Evolutionary conservation across 2,113 vertebrate genomes (phyloP), one percentile per base, ranked within the genome.

Genomic region (Urocolius indicus): DNA sequence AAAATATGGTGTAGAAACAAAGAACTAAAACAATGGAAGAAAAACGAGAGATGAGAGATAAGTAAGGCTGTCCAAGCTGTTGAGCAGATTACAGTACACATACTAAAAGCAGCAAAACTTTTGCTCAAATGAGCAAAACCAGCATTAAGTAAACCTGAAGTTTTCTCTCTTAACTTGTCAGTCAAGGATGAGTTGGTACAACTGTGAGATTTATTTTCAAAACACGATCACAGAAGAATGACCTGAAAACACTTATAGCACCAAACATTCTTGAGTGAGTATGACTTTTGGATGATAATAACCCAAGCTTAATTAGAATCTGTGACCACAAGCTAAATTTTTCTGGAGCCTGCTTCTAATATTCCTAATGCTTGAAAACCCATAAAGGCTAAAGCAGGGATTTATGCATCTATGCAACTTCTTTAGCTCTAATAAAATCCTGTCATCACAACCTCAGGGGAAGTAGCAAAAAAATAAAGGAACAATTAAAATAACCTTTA

Each of bases 1-100:
- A 97, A 99, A 99, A 98, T 98, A 98, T 52, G 99, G 98, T 89
- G 98, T 87, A 78, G 98, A 98, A 76, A 99, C 98, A 91, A 98
- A 97, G 90, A 99, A 99, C 99, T 99, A 97, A 49, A 97, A 98
- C 84, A 96, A 92, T 84, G 93, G 86, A 94, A 96, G 22, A 97
- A 87, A 97, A 95, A 94, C 38, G 76, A 67, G 59, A 76, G 59
- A 90, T 81, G 85, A 97, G 87, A 91, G 2, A 22, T 74, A 79
- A 87, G 32, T 45, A 32, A 72, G 8, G 84, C 27, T 27, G 34
- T 61, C 55, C 27, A 74, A 59, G 21, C 46, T 75, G 13, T 82
- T 90, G 36, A 75, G 20, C 22, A 86, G 59, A 63, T n/a, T 90
- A 79, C 36, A 69, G 27, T 11, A 41, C 34, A 67, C 13, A 66